Percentiles rank a stretch among this genome's conserved stretches.
These are phyloP conservation scores for Crossocerus cetratus DNA, from an alignment of 2,888 invertebrate genomes.

Conservation along the genomic window DNA sequence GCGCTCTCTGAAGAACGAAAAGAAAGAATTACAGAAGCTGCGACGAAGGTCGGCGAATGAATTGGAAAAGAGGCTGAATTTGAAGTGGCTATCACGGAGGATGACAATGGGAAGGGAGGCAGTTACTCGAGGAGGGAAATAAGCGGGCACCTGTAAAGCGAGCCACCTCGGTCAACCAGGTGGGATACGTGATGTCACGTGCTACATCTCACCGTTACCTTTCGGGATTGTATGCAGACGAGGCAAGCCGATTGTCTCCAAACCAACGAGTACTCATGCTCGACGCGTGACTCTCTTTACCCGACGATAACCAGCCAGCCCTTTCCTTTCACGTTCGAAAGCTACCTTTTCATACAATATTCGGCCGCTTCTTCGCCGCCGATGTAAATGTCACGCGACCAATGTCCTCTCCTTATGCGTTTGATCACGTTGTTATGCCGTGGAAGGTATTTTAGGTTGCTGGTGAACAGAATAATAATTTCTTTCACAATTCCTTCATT, in stretches of 20 bases:
- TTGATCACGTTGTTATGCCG: too few species aligned
- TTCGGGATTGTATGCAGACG: conserved; percentile 49
- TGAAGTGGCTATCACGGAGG: not conserved
- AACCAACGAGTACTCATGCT: conserved; percentile 56
- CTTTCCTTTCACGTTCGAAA: conserved; percentile 43
- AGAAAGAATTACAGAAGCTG: too few species aligned
- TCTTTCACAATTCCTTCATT: too few species aligned
- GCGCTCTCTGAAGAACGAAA: too few species aligned
- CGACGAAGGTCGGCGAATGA: not conserved
- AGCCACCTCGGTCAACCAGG: conserved; percentile 47
- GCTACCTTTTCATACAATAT: too few species aligned
- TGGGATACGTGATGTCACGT: conserved; percentile 65
- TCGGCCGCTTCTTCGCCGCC: too few species aligned
- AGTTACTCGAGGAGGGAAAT: conserved; percentile 35
- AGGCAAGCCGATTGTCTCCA: conserved; percentile 57
- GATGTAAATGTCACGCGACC: too few species aligned
- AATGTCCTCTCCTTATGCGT: too few species aligned
- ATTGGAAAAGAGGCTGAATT: not conserved
- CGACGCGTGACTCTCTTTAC: conserved; percentile 46
- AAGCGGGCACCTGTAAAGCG: conserved; percentile 55
- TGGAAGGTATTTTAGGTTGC: too few species aligned
- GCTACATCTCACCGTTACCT: conserved; percentile 60
- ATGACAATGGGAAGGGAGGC: conserved; percentile 23
- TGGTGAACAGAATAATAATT: too few species aligned
- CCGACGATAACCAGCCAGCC: conserved; percentile 15